These are phyloP conservation scores for Ichneumon xanthorius DNA, from an alignment of 2,888 invertebrate genomes.

Conservation along the genomic window DNA sequence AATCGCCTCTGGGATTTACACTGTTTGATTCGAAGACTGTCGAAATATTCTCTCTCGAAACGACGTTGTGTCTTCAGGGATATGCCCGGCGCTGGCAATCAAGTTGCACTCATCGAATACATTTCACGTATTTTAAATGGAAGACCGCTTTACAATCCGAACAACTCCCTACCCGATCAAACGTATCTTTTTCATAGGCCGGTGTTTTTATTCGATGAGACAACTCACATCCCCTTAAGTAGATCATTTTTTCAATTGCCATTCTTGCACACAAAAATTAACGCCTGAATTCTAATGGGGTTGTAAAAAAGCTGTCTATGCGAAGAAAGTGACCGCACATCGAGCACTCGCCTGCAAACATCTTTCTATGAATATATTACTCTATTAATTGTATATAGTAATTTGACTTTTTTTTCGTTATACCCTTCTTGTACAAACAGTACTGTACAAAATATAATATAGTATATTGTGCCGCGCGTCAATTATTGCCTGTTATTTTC, in stretches of 20 bases:
- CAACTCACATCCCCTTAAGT: not conserved
- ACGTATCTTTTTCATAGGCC: slow-evolving; percentile 71
- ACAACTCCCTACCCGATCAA: slow-evolving; percentile 64
- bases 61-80: not conserved
- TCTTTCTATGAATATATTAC: slow-evolving; percentile 22
- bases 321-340: slow-evolving; percentile 16
- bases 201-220: slow-evolving; percentile 56
- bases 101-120: slow-evolving; percentile 64
- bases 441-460: slow-evolving; percentile 82
- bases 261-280: slow-evolving; percentile 1
- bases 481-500: slow-evolving; percentile 54
- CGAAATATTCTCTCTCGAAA: slow-evolving; percentile 10
- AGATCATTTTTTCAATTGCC: not conserved
- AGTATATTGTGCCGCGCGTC: slow-evolving; percentile 76
- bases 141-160: slow-evolving; percentile 78
- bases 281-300: slow-evolving; percentile 9
- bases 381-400: slow-evolving; percentile 33
- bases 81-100: slow-evolving; percentile 16
- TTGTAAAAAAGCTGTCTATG: slow-evolving; percentile 63
- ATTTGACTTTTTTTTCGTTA: slow-evolving; percentile 44
- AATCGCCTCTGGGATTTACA: not conserved
- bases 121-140: slow-evolving; percentile 74
- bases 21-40: not conserved
- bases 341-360: not conserved
- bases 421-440: slow-evolving; percentile 73